phyloP scores from a whole-genome alignment of 2,797 vertebrate genomes.

The Spondyliosoma cantharus region DNA sequence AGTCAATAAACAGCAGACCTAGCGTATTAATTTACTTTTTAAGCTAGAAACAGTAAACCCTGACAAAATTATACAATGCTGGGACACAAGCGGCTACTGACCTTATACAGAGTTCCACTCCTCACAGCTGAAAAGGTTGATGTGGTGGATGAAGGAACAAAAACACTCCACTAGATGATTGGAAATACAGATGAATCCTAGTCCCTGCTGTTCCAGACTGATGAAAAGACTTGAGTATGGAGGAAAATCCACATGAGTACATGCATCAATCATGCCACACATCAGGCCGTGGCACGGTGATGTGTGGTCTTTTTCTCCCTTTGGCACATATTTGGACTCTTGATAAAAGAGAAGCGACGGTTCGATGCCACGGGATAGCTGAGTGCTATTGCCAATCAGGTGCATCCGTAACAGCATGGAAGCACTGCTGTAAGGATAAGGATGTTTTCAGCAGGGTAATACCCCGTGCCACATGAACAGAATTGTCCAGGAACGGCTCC shows the following conservation, averaged over 20 bases:
- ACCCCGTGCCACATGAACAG: constrained; percentile 62
- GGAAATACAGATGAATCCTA: constrained; percentile 58
- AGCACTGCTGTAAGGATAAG: constrained; percentile 39
- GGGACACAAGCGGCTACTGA: not conserved
- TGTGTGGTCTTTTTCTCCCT: constrained; percentile 48
- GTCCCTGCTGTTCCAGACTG: constrained; percentile 56
- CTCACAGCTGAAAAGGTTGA: constrained; percentile 32
- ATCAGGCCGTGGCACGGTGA: constrained; percentile 44
- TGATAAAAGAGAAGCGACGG: constrained; percentile 65
- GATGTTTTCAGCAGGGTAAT: constrained; percentile 62
- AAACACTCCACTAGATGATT: constrained; percentile 49
- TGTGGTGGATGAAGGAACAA: constrained; percentile 27
- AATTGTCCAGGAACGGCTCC: constrained; percentile 60
- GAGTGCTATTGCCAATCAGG: constrained; percentile 63
- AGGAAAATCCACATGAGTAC: constrained; percentile 59
- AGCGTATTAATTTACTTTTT: not conserved
- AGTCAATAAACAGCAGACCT: not conserved
- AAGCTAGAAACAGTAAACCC: not conserved
- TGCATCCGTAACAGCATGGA: constrained; percentile 62
- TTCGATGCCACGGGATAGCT: constrained; percentile 60
- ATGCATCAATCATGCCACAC: constrained; percentile 71
- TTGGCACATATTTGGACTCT: constrained; percentile 50
- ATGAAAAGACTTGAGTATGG: constrained; percentile 61
- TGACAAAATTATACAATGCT: constrained; percentile 3
- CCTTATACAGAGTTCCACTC: constrained; percentile 20